These are phyloP conservation scores for Cataglyphis altisquamis DNA, from an alignment of 2,888 invertebrate species.

Conservation along the genomic window DNA sequence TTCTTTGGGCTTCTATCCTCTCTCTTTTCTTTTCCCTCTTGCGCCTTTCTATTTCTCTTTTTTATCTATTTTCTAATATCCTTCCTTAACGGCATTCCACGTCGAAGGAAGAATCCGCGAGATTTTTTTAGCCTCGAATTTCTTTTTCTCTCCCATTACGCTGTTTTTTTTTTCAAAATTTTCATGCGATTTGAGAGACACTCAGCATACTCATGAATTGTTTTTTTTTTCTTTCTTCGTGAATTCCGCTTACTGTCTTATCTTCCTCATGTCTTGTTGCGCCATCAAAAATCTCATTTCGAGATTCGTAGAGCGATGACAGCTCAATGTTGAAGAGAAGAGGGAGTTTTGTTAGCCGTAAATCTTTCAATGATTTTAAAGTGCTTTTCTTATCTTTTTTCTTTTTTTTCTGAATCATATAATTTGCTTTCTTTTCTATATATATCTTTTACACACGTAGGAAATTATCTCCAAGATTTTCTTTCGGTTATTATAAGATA, in stretches of 20 bases:
- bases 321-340: slow-evolving; percentile 23
- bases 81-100: slow-evolving; percentile 46
- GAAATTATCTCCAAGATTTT: background rate
- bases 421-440: background rate
- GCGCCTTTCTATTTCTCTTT: slow-evolving; percentile 38
- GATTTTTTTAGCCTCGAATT: slow-evolving; percentile 16
- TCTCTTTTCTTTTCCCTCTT: background rate
- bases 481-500: background rate
- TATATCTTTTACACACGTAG: background rate
- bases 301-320: slow-evolving; percentile 21
- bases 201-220: background rate
- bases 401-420: background rate
- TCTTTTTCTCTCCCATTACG: slow-evolving; percentile 18
- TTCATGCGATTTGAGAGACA: slow-evolving; percentile 26
- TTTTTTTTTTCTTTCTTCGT: background rate
- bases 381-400: background rate
- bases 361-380: slow-evolving; percentile 21
- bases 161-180: slow-evolving; percentile 1
- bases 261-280: slow-evolving; percentile 6
- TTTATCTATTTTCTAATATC: slow-evolving; percentile 56
- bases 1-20: slow-evolving; percentile 33
- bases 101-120: slow-evolving; percentile 43
- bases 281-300: slow-evolving; percentile 32
- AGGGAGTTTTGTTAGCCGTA: slow-evolving; percentile 11
- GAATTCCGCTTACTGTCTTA: background rate